Evolutionary conservation across 2,888 invertebrate genomes (phyloP).

Genomic region (Caenorhabditis doughertyi): DNA sequence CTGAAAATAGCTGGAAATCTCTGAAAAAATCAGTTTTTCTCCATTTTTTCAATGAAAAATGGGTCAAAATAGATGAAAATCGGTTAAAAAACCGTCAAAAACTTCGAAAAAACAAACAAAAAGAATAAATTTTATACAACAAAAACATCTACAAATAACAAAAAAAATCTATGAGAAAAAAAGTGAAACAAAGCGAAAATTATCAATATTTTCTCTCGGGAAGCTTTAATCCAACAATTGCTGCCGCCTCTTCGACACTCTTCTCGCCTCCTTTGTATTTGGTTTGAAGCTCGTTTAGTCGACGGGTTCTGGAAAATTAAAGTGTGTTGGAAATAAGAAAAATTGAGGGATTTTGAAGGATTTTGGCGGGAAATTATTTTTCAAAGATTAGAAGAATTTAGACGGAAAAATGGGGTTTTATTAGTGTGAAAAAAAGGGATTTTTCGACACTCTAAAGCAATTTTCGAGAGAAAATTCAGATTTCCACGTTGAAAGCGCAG

Average conservation of each 20-base stretch:
- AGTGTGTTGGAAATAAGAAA: too few relatives aligned
- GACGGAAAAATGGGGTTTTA: too few relatives aligned
- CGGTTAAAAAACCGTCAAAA: background rate
- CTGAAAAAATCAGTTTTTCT: too few relatives aligned
- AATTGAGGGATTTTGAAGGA: too few relatives aligned
- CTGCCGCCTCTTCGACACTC: constrained; percentile 78
- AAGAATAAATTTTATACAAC: background rate
- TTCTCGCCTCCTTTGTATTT: constrained; percentile 78
- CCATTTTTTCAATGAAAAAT: too few relatives aligned
- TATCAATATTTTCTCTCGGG: constrained; percentile 69
- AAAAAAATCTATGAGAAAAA: background rate
- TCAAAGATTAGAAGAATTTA: background rate
- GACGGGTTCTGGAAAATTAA: constrained; percentile 68
- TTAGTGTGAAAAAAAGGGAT: too few relatives aligned
- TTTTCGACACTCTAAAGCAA: too few relatives aligned
- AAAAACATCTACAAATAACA: background rate
- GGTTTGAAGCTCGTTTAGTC: constrained; percentile 74
- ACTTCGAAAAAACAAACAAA: background rate
- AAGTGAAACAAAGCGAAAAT: too few relatives aligned
- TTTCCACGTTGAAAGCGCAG: background rate
- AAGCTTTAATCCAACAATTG: constrained; percentile 78
- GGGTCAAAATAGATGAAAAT: background rate
- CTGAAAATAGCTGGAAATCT: too few relatives aligned
- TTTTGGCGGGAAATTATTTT: too few relatives aligned
- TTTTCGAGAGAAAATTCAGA: too few relatives aligned